phyloP scores from a whole-genome alignment of 2,113 vertebrate species.

The Corydoras maculifer region DNA sequence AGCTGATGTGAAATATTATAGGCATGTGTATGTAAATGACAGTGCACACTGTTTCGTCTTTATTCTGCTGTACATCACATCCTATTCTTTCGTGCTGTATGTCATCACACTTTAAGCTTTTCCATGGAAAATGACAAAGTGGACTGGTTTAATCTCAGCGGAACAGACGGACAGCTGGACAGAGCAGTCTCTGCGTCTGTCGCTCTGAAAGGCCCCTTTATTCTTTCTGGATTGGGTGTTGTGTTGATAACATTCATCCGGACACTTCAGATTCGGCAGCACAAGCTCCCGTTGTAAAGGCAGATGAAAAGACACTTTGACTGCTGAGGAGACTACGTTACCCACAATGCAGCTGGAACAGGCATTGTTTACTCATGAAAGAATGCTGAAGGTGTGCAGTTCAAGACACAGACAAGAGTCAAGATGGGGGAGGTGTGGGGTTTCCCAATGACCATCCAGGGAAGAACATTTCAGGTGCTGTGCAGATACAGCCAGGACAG shows the following conservation, averaged over 20 bases:
- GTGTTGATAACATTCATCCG: conserved; percentile 34
- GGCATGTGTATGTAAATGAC: too few species aligned
- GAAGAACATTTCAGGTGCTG: too few species aligned
- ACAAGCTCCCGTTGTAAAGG: conserved; percentile 5
- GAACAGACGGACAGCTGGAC: conserved; percentile 9
- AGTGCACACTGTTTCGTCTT: neutral
- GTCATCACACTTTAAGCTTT: neutral
- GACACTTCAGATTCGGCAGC: conserved; percentile 31
- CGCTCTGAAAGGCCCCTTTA: conserved; percentile 37
- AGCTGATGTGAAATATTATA: too few species aligned
- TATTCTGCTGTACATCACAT: conserved; percentile 1
- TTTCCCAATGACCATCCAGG: too few species aligned
- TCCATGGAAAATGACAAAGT: conserved; percentile 1
- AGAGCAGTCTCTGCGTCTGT: conserved; percentile 9
- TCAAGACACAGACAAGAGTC: too few species aligned
- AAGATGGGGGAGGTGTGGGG: too few species aligned
- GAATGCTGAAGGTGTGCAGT: too few species aligned
- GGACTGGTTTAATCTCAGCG: conserved; percentile 10
- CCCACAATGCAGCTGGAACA: too few species aligned
- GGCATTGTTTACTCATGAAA: too few species aligned
- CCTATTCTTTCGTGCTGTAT: neutral
- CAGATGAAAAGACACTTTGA: too few species aligned
- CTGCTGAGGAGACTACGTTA: too few species aligned
- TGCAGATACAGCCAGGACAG: too few species aligned
- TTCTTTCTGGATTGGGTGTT: conserved; percentile 20